These are phyloP conservation scores for Amiota mariae DNA, from an alignment of 2,888 invertebrate species.

Conservation along the genomic window DNA sequence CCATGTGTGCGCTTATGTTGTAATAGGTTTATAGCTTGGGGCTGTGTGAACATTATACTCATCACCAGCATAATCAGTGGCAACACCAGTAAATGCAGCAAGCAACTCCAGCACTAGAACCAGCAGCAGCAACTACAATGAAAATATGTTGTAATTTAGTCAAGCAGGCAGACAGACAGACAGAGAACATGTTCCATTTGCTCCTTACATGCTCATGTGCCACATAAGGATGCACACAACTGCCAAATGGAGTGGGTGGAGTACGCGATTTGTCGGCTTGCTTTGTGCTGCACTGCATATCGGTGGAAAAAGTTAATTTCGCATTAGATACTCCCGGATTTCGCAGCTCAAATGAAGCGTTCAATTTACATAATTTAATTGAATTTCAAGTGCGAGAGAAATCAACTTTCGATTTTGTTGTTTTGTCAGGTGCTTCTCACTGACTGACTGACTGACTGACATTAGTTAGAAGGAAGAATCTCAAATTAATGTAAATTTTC, in stretches of 20 bases:
- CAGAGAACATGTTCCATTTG: slow-evolving; percentile 3
- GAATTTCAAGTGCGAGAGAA: slow-evolving; percentile 60
- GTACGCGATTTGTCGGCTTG: slow-evolving; percentile 42
- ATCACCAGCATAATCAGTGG: slow-evolving; percentile 49
- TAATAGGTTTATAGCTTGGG: slow-evolving; percentile 70
- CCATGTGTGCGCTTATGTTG: slow-evolving; percentile 39
- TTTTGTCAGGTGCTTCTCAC: too few relatives aligned
- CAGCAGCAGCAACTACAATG: slow-evolving; percentile 40
- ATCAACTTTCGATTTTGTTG: slow-evolving; percentile 10
- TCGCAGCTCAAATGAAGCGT: slow-evolving; percentile 53
- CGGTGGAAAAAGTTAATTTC: slow-evolving; percentile 48
- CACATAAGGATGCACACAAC: slow-evolving; percentile 25
- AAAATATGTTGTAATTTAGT: slow-evolving; percentile 32
- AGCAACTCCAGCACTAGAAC: slow-evolving; percentile 41
- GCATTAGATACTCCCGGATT: slow-evolving; percentile 37
- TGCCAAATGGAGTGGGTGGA: slow-evolving; percentile 58
- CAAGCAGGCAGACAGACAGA: slow-evolving; percentile 16
- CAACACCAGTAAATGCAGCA: slow-evolving; percentile 44
- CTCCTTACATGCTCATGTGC: slow-evolving; percentile 49
- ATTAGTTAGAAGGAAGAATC: too few relatives aligned
- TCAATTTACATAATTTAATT: slow-evolving; percentile 70
- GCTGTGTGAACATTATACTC: slow-evolving; percentile 72
- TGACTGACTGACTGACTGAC: too few relatives aligned
- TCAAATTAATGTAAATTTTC: too few relatives aligned
- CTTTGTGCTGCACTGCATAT: slow-evolving; percentile 39